Base-by-base conservation (phyloP, 2,888 invertebrate species). In the Platycnemis pennipes region DNA sequence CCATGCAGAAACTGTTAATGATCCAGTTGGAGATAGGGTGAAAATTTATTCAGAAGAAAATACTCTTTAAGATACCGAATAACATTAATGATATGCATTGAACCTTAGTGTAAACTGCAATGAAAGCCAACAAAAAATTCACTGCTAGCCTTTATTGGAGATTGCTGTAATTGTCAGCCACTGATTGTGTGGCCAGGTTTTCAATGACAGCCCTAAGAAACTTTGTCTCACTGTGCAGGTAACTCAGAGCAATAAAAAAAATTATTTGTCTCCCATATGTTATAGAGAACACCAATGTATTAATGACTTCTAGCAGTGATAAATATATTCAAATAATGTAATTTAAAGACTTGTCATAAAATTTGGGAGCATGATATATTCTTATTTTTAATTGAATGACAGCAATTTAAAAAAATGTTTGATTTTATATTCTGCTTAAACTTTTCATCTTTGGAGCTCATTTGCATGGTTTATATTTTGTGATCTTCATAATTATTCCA, bases 191-290 rank as follows among this genome's bases (percentile, higher is more conserved):
- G 13, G 26, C 77, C 31, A 77, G 37, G 37, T 11, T 77, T 77
- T 37, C 4, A 13, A 31, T 37, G 77, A 8, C 37, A 77, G 31
- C 13, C 2, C 2, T 77, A 11, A 77, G 77, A 77, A 77, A 63
- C 63, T 77, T 77, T 37, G 16, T 77, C 77, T 37, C 11, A 77
- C 37, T 31, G 37, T 77, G 77, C 77, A 77, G 77, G 77, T 77
- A 77, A 77, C 22, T 77, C 77, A 77, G 37, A 77, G 77, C 77
- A 77, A 77, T 77, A 77, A 77, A 37, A 77, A 77, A 77, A 7
- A 77, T 77, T 77, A 37, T 26, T 26, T 77, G 77, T 77, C 77
- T 77, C 77, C 77, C 77, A 77, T 77, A 37, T 77, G 63, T 37
- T 77, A 31, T 37, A 13, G 19, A 77, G 26, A 77, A 77, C 77